Percentiles rank a stretch among this genome's conserved stretches.
phyloP scores from a whole-genome alignment of 2,888 invertebrate species.

The Acleris holmiana region DNA sequence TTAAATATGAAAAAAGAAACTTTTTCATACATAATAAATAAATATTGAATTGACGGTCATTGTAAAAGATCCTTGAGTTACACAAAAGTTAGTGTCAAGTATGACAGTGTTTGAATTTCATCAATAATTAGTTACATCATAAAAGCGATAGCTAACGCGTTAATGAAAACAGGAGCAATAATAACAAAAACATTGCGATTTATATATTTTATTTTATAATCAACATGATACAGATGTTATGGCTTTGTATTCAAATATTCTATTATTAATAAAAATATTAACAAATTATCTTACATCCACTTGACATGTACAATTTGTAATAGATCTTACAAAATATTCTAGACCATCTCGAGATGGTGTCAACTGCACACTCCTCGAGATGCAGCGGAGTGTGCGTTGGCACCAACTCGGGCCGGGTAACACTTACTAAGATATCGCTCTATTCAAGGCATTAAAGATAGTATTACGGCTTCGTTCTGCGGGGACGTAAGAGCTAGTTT shows the following conservation, averaged over 20 bases:
- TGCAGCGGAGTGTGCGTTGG: no score
- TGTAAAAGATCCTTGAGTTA: no score
- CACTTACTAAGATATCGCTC: conserved; percentile 66
- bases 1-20: no score
- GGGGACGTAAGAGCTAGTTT: conserved; percentile 57
- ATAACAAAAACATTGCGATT: conserved; percentile 54
- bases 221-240: conserved; percentile 84
- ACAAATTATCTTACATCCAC: conserved; percentile 84
- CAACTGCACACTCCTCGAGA: conserved; percentile 40
- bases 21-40: no score
- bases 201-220: conserved; percentile 80
- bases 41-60: no score
- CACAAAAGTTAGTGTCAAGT: no score
- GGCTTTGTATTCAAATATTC: conserved; percentile 82
- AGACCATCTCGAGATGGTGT: conserved; percentile 62
- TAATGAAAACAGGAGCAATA: conserved; percentile 16
- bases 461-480: conserved; percentile 45
- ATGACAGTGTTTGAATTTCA: no score
- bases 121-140: no score
- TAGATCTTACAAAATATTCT: conserved; percentile 79
- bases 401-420: conserved; percentile 46
- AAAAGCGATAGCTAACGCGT: not conserved
- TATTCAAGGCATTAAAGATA: conserved; percentile 67
- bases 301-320: conserved; percentile 82
- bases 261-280: conserved; percentile 83